Evolutionary conservation across 2,113 vertebrate species (phyloP), one percentile per base, ranked within the genome.

Genomic region (Erpornis zantholeuca): DNA sequence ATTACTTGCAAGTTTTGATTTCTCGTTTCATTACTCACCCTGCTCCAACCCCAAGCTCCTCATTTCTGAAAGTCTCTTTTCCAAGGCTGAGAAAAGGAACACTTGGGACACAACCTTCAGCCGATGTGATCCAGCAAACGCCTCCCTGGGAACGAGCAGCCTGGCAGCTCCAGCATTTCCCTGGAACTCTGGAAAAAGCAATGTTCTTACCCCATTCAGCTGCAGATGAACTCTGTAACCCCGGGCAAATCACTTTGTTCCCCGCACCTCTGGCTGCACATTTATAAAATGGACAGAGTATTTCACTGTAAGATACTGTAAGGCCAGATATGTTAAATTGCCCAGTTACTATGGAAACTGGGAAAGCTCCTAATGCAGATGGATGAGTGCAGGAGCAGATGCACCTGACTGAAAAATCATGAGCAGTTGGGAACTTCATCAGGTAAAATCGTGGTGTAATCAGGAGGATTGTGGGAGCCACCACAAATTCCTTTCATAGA

Each of bases 1-100:
- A 93, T 95, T 96, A 90, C 91, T 92, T 95, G 94, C 88, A 90
- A 96, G 92, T 94, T 97, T 81, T 96, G 95, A 96, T 96, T 96
- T 90, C 90, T 90, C 11, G 52, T 94, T 95, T 93, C 92, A 91
- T 96, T 95, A 93, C 96, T 96, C 94, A 93, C 90, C 25, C 91
- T 7, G 68, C 21, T 92, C 71, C n/a, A 94, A 77, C 82, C 35
- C 76, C 93, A 86, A 7, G 33, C 90, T 91, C 85, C 40, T 81
- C 72, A 11, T 60, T 90, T 78, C 72, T 86, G 68, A 52, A 88
- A 95, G 88, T 93, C 86, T 81, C 85, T 76, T 90, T 91, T 65
- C 47, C 7, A 3, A 88, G 90, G 35, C 85, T 93, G 90, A 90
- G 93, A 84, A 96, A 93, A 90, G 87, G 82, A 97, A 28, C 96